Conservation (phyloP, 2,888 invertebrate genomes). For the Sphaerophoria rueppellii region DNA sequence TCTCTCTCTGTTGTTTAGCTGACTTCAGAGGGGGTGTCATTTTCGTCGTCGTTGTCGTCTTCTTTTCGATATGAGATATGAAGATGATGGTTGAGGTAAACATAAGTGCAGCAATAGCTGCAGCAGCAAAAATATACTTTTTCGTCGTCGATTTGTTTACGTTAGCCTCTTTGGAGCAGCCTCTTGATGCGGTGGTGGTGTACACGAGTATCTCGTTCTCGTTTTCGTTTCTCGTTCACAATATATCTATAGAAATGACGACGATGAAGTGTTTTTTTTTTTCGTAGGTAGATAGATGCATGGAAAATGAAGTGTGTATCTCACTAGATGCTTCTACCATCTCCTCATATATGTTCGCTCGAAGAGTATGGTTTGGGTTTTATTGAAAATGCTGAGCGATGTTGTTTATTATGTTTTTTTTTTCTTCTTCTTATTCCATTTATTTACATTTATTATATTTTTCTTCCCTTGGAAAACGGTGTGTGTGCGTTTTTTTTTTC, state of each 20-base stretch:
- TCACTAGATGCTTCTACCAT: background rate
- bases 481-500: conserved; percentile 21
- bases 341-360: conserved; percentile 30
- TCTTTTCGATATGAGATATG: background rate
- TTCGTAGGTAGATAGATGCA: conserved; percentile 5
- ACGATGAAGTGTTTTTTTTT: background rate
- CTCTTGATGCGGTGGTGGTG: background rate
- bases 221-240: background rate
- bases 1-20: background rate
- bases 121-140: conserved; percentile 49
- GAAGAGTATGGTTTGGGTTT: background rate
- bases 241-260: background rate
- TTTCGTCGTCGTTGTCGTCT: background rate
- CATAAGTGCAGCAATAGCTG: conserved; percentile 51
- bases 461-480: conserved; percentile 54
- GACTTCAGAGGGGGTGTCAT: conserved; percentile 18
- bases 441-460: conserved; percentile 73
- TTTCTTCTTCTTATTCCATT: conserved; percentile 53
- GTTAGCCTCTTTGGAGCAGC: conserved; percentile 66
- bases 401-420: conserved; percentile 24
- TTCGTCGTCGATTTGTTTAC: conserved; percentile 70
- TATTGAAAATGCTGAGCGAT: conserved; percentile 64
- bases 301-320: conserved; percentile 44
- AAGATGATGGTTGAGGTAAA: conserved; percentile 52
- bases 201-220: too few species aligned